These are phyloP conservation scores for Channa maculata DNA, from an alignment of 2,113 vertebrate species.

Conservation along the genomic window DNA sequence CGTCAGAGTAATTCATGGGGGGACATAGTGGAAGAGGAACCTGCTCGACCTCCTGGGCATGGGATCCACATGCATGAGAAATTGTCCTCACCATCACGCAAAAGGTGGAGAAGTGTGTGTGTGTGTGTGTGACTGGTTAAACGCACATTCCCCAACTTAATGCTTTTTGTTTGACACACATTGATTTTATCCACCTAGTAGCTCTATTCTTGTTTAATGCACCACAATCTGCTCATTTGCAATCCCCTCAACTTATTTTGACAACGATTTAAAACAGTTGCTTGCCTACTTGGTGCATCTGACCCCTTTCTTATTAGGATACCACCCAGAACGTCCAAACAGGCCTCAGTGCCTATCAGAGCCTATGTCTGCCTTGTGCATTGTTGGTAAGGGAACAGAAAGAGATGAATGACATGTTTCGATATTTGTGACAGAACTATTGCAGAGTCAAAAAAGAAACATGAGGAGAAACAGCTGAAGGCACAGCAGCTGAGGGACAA, in stretches of 20 bases:
- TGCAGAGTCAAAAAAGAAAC: conserved; percentile 99
- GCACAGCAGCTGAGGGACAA: conserved; percentile 98
- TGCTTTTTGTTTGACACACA: too few species aligned
- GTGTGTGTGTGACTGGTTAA: too few species aligned
- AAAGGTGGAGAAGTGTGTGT: conserved; percentile 84
- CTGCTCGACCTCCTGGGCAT: conserved; percentile 94
- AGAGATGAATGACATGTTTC: conserved; percentile 51
- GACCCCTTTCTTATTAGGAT: conserved; percentile 33
- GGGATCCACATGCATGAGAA: conserved; percentile 99
- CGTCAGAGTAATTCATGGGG: conserved; percentile 98
- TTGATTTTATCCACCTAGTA: neutral
- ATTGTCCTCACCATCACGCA: conserved; percentile 95
- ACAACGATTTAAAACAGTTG: conserved; percentile 42
- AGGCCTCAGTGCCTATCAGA: conserved; percentile 19
- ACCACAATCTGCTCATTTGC: conserved; percentile 6
- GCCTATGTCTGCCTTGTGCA: conserved; percentile 17
- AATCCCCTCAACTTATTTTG: conserved; percentile 27
- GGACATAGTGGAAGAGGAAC: conserved; percentile 97
- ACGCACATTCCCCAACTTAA: too few species aligned
- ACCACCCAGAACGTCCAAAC: conserved; percentile 48
- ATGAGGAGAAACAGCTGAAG: conserved; percentile 99
- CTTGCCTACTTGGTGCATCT: conserved; percentile 31
- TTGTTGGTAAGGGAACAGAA: conserved; percentile 29
- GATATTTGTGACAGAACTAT: conserved; percentile 90
- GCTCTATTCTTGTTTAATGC: neutral